phyloP scores from a whole-genome alignment of 2,113 vertebrate species.

The Bambusicola thoracicus region DNA sequence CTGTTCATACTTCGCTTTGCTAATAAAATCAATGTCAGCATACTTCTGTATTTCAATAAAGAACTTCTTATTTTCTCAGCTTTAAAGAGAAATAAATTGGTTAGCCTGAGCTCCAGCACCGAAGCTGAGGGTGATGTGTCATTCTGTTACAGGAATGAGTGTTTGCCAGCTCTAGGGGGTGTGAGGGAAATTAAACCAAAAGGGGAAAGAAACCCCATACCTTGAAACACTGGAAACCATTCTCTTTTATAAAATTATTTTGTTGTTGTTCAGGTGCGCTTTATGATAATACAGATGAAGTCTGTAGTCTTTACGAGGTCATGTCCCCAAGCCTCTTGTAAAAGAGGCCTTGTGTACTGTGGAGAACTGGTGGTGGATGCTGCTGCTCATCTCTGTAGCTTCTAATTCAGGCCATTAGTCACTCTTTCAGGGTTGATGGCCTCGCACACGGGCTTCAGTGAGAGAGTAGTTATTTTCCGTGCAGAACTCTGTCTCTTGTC shows the following conservation, averaged over 20 bases:
- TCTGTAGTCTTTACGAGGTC: not conserved
- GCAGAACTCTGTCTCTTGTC: not conserved
- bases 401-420: not conserved
- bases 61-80: not conserved
- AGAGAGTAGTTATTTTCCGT: not conserved
- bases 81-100: not conserved
- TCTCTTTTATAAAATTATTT: not conserved
- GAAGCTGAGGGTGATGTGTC: not conserved
- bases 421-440: not conserved
- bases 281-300: not conserved
- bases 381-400: not conserved
- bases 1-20: not conserved
- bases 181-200: not conserved
- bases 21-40: not conserved
- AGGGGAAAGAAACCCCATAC: not conserved
- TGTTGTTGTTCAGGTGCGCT: not conserved
- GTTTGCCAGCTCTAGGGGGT: not conserved
- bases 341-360: not conserved
- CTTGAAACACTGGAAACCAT: not conserved
- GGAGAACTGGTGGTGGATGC: not conserved
- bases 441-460: accelerated
- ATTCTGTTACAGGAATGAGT: not conserved
- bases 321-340: not conserved
- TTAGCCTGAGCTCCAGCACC: not conserved
- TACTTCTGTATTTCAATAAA: not conserved